These are phyloP conservation scores for Nothobranchius furzeri DNA, from an alignment of 2,113 vertebrate species.

Conservation along the genomic window DNA sequence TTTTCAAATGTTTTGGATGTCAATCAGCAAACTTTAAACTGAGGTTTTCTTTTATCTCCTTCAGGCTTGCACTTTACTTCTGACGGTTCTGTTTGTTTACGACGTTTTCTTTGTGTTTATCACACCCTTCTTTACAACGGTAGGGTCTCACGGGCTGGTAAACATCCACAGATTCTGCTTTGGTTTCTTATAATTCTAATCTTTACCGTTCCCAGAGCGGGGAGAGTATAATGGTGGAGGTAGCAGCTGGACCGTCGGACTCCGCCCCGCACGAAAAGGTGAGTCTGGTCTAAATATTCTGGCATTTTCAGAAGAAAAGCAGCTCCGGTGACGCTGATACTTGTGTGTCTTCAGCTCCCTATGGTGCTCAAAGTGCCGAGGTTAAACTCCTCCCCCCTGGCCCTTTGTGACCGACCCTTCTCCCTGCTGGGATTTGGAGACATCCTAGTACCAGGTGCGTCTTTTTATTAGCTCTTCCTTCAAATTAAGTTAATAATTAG, in stretches of 20 bases:
- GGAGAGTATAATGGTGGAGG: slow-evolving; percentile 97
- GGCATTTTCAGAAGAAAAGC: neutral
- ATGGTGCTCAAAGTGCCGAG: slow-evolving; percentile 97
- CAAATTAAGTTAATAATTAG: neutral
- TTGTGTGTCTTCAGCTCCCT: slow-evolving; percentile 83
- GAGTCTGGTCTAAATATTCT: neutral
- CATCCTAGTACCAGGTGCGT: slow-evolving; percentile 93
- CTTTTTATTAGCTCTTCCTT: neutral
- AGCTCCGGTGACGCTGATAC: neutral
- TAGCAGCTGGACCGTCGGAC: slow-evolving; percentile 90
- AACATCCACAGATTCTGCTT: neutral
- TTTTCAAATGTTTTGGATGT: neutral
- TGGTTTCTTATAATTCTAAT: neutral
- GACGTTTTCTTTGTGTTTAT: slow-evolving; percentile 98
- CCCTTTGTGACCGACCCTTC: slow-evolving; percentile 92
- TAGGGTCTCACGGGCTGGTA: slow-evolving; percentile 47
- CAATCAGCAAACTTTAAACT: neutral
- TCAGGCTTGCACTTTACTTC: slow-evolving; percentile 93
- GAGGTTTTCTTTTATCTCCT: slow-evolving; percentile 5
- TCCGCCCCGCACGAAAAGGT: slow-evolving; percentile 95
- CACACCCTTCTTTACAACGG: slow-evolving; percentile 92
- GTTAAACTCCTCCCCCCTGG: slow-evolving; percentile 87
- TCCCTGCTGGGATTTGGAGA: slow-evolving; percentile 96
- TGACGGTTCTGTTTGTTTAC: slow-evolving; percentile 91
- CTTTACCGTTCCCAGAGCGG: slow-evolving; percentile 80